Evolutionary conservation across 2,113 vertebrate species (phyloP).

Genomic region (Heloderma charlesbogerti): DNA sequence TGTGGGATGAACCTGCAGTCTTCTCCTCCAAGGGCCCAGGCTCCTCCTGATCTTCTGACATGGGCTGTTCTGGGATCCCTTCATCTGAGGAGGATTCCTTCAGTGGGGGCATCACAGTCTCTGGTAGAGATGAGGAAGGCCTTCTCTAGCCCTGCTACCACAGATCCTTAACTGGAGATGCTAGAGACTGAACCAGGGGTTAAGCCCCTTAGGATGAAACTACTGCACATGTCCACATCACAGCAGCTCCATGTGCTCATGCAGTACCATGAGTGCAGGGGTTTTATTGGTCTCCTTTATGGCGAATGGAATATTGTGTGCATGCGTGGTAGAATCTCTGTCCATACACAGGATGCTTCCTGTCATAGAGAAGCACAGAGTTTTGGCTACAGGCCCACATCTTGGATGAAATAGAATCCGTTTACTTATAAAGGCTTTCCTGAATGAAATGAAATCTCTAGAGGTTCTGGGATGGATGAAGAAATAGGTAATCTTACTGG

Average conservation of each 20-base stretch:
- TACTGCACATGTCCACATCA: no score
- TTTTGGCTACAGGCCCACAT: not conserved
- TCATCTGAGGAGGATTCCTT: no score
- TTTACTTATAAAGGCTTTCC: not conserved
- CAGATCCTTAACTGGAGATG: not conserved
- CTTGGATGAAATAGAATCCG: not conserved
- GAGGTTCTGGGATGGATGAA: constrained; percentile 41
- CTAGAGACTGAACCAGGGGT: not conserved
- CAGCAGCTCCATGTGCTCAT: not conserved
- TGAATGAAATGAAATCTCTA: constrained; percentile 33
- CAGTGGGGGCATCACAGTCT: no score
- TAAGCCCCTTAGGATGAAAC: not conserved
- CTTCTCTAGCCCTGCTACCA: not conserved
- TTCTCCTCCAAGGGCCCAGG: no score
- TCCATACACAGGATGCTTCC: not conserved
- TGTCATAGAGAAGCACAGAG: not conserved
- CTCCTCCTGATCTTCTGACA: no score
- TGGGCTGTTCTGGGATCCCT: no score
- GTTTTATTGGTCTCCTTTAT: not conserved
- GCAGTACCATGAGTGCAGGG: not conserved
- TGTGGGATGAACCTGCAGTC: no score
- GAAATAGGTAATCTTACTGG: constrained; percentile 45
- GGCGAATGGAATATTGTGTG: not conserved
- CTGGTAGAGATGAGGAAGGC: no score
- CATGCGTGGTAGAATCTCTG: not conserved